These are phyloP conservation scores for Chlorocebus sabaeus DNA, from an alignment of 2,113 vertebrate genomes.

Conservation along the genomic window DNA sequence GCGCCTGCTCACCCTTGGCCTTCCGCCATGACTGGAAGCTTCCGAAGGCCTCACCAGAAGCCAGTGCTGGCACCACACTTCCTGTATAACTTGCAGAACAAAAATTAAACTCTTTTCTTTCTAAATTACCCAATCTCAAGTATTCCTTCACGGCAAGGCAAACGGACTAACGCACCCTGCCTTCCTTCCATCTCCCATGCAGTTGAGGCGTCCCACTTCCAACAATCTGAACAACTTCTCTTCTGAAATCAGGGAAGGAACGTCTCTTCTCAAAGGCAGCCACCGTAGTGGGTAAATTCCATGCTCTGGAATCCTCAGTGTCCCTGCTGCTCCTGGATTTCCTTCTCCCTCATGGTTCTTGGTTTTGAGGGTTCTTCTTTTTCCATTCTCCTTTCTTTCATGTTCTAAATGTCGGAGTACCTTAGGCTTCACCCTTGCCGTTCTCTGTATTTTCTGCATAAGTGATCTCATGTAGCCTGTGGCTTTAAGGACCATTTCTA, in stretches of 20 bases:
- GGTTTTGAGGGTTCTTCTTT: too few relatives aligned
- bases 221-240: background rate
- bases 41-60: too few relatives aligned
- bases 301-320: background rate
- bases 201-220: background rate
- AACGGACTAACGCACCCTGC: background rate
- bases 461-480: rapidly evolving
- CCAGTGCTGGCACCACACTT: too few relatives aligned
- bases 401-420: background rate
- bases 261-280: background rate
- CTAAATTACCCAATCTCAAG: too few relatives aligned
- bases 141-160: background rate
- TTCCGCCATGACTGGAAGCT: too few relatives aligned
- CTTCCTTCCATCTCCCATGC: background rate
- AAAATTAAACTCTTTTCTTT: too few relatives aligned
- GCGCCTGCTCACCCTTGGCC: too few relatives aligned
- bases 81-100: too few relatives aligned
- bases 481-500: background rate
- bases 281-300: too few relatives aligned
- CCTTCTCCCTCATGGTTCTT: rapidly evolving
- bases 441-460: background rate
- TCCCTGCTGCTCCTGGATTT: too few relatives aligned
- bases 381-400: background rate
- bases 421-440: too few relatives aligned
- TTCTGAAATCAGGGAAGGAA: background rate